Base-by-base conservation (phyloP, 2,113 vertebrate species). In the Willisornis vidua region DNA sequence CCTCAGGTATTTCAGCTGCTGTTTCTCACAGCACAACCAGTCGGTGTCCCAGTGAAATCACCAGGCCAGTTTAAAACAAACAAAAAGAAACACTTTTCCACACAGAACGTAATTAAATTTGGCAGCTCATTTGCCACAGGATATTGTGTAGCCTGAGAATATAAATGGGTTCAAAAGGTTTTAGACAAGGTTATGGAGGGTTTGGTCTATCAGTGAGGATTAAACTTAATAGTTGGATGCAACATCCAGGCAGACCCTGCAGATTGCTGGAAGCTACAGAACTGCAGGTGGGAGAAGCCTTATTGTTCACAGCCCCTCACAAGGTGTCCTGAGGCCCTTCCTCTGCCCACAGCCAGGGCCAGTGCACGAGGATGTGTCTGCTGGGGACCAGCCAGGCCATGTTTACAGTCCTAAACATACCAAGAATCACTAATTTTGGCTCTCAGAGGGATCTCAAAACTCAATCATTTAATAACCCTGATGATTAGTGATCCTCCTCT, bases 91-190 rank as follows among this genome's bases (percentile, higher is more conserved):
- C 49, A 45, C 39, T 94, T 75, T 77, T 81, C 67, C 94, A 81
- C 93, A 74, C 49, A 81, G 76, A 70, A 39, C 39, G 3, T 92
- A 86, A 82, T 96, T 81, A 71, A 63, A 75, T 92, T 92, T 51
- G 37, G 61, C 74, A 65, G 95, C 80, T 92, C 13, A 2, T 94
- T 92, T 93, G 91, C 91, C 94, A 95, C 94, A 95, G 94, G 89
- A 87, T 81, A 83, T 71, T 63, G 57, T 84, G 83, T 71, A 81
- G 91, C 75, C 86, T 78, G 86, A 93, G 90, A 81, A 79, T 45
- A 84, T 45, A 89, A 97, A 84, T 35, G 90, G 70, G 89, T 93
- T 93, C 89, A 87, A 92, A 95, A 84, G 93, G 91, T 66, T 95
- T 95, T 67, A 84, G 91, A 87, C 72, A 49, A 93, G 84, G 94